Conservation (phyloP, 2,113 vertebrate genomes). For the Halichoeres trimaculatus region DNA sequence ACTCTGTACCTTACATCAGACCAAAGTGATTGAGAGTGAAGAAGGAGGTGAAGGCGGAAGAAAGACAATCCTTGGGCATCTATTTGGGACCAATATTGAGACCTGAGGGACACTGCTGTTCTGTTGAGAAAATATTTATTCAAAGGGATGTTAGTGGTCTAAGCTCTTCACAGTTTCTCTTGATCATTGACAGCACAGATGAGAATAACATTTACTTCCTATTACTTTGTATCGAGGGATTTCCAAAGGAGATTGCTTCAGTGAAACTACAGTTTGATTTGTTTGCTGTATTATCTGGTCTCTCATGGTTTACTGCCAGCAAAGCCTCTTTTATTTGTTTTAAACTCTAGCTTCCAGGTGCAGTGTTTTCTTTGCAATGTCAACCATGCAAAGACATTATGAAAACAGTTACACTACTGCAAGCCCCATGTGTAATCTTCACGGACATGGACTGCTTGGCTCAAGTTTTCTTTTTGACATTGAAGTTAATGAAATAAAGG, state of each 20-base stretch:
- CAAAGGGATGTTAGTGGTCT: constrained; percentile 1
- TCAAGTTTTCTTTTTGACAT: not conserved
- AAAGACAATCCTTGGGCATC: constrained; percentile 3
- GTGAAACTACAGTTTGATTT: not conserved
- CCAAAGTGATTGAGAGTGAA: constrained; percentile 27
- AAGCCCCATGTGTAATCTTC: not conserved
- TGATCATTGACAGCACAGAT: constrained; percentile 6
- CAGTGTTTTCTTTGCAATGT: not conserved
- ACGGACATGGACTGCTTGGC: not conserved
- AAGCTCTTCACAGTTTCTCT: constrained; percentile 5
- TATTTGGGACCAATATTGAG: constrained; percentile 25
- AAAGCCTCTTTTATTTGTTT: not conserved
- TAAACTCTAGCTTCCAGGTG: not conserved
- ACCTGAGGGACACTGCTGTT: constrained; percentile 19
- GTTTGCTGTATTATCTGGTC: not conserved
- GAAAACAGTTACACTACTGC: not conserved
- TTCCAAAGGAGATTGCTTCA: not conserved
- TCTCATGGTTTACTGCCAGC: not conserved
- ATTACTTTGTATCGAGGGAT: constrained; percentile 5
- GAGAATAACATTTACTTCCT: not conserved
- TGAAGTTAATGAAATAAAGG: not conserved
- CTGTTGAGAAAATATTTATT: constrained; percentile 22
- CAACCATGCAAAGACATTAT: not conserved
- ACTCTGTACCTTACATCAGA: constrained; percentile 62
- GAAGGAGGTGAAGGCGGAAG: constrained; percentile 22